Base-by-base conservation (phyloP, 2,888 invertebrate genomes). In the Eupithecia inturbata region DNA sequence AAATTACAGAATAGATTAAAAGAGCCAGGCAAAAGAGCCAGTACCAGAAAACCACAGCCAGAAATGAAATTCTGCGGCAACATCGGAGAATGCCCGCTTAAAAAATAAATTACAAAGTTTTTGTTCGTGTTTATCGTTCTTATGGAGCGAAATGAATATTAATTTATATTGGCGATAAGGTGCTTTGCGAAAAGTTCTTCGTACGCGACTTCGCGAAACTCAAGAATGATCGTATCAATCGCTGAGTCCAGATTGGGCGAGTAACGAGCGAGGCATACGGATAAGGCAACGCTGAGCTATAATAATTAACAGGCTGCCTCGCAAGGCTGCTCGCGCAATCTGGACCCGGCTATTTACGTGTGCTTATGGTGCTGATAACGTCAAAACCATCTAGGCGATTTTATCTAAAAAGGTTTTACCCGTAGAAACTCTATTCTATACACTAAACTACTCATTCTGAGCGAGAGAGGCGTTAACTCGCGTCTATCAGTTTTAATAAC, bases 1-100 rank as follows among this genome's bases (percentile, higher is more conserved):
- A 79, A 78, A 77, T 76, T 81, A 74, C 79, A 76, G 70, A 76
- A 74, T 81, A 77, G 82, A 82, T 85, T 84, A 77, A 81, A 82
- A 82, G 73, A 79, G 77, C 80, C 81, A 76, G 75, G 72, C 67
- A 69, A 79, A 79, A 53, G 53, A 57, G 57, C 66, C 76, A 62
- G 70, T 9, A 9, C 67, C 41, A 57, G 74, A 28, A 64, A 72
- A 60, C 74, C 77, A 68, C 74, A 79, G 78, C 67, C 80, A 73
- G 79, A 85, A 75, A 85, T 85, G 80, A 84, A 85, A 84, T 83
- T 83, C 83, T 83, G 82, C 72, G 82, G 83, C 77, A 49, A 71
- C 72, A 75, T 77, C 78, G 73, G 68, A 74, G 78, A 73, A 39
- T 72, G 72, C 72, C 68, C 67, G 72, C 68, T 72, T 71, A 66